Evolutionary conservation across 2,797 vertebrate genomes (phyloP).

Genomic region (Okamejei kenojei): DNA sequence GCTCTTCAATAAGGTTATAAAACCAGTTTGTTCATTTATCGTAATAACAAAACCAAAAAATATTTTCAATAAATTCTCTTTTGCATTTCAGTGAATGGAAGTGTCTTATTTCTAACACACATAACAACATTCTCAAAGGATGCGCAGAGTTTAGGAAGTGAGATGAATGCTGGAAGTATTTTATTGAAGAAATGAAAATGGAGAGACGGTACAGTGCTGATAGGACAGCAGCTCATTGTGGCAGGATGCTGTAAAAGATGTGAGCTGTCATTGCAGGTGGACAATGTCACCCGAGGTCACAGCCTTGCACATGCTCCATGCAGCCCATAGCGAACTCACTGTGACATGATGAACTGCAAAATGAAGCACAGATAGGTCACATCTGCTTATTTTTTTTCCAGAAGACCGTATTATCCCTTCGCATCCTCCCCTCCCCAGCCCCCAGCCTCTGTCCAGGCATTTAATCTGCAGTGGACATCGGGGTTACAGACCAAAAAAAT

Average conservation of each 20-base stretch:
- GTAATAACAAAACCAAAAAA: no score
- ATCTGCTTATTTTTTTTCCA: constrained; percentile 31
- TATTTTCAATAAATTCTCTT: not conserved
- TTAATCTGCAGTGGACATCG: constrained; percentile 28
- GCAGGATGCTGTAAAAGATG: constrained; percentile 26
- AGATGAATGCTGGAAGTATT: not conserved
- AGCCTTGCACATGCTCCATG: constrained; percentile 31
- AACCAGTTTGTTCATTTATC: not conserved
- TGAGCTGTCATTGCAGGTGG: constrained; percentile 29
- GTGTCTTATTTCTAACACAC: not conserved
- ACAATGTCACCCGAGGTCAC: constrained; percentile 36
- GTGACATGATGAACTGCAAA: constrained; percentile 37
- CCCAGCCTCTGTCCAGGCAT: constrained; percentile 13
- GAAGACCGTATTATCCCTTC: constrained; percentile 30
- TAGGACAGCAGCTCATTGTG: constrained; percentile 24
- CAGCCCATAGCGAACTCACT: constrained; percentile 17
- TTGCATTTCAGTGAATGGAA: not conserved
- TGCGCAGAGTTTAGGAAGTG: not conserved
- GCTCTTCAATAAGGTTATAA: not conserved
- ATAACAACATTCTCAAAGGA: not conserved
- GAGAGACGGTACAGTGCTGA: not conserved
- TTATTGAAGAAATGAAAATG: not conserved
- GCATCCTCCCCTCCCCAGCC: not conserved
- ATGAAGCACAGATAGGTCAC: constrained; percentile 37
- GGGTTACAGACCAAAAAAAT: constrained; percentile 27